Evolutionary conservation across 1,140 invertebrate genomes (phyloP).

Genomic region (Panagrolaimus sp.): DNA sequence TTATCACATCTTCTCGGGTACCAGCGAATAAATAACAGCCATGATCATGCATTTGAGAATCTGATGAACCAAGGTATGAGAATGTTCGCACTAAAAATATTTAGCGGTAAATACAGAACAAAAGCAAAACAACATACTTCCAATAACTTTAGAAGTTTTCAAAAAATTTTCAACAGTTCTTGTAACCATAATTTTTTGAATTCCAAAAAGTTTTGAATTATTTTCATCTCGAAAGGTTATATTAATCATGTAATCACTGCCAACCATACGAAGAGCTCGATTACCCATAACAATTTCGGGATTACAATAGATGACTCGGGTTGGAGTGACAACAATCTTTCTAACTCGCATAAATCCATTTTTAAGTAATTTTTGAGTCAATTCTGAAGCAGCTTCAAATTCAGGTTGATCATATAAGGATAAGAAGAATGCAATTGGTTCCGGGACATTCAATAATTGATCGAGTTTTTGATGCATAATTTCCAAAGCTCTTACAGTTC

Average conservation of each 20-base stretch:
- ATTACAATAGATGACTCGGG: neutral
- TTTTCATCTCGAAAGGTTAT: neutral
- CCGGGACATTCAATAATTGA: too few species aligned
- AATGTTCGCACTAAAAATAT: neutral
- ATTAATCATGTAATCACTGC: neutral
- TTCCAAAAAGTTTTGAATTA: neutral
- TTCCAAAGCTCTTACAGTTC: neutral
- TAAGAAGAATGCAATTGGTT: neutral
- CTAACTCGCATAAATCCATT: neutral
- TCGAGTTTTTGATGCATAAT: neutral
- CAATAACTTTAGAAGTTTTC: neutral
- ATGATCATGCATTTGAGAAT: constrained; percentile 6
- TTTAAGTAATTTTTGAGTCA: neutral
- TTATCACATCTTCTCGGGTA: neutral
- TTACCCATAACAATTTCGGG: neutral
- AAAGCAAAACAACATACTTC: neutral
- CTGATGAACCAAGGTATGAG: neutral
- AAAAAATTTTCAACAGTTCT: neutral
- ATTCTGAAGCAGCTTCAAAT: neutral
- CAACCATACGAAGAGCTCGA: neutral
- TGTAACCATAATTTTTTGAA: neutral
- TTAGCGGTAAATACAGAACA: neutral
- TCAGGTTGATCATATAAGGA: neutral
- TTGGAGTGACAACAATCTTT: constrained; percentile 5
- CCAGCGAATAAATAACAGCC: constrained; percentile 5